Conservation (phyloP, 2,888 invertebrate genomes). For the Nemotelus pantherinus region DNA sequence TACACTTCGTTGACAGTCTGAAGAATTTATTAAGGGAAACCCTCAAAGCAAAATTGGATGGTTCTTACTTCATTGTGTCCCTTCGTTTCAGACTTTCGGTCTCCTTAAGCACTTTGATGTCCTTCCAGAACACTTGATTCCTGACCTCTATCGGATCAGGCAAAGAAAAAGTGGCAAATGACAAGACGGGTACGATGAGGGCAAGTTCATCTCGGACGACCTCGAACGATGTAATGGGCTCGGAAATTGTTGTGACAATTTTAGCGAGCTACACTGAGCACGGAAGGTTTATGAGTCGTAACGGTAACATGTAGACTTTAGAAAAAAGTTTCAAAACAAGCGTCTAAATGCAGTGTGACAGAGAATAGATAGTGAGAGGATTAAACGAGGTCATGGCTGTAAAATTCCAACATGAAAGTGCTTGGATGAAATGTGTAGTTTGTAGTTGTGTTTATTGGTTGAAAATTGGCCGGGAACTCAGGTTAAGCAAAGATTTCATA, state of each 20-base stretch:
- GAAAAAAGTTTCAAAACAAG: too few species aligned
- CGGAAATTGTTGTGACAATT: conserved; percentile 11
- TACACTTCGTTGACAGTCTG: conserved; percentile 17
- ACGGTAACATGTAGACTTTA: too few species aligned
- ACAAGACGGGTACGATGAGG: not conserved
- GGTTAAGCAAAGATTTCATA: too few species aligned
- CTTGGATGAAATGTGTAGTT: too few species aligned
- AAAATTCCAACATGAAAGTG: too few species aligned
- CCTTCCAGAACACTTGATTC: not conserved
- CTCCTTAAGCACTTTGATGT: too few species aligned
- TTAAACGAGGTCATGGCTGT: too few species aligned
- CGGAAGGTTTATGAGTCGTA: too few species aligned
- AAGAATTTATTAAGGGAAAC: conserved; percentile 38
- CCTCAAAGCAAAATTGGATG: not conserved
- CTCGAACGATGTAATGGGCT: not conserved
- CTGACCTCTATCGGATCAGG: not conserved
- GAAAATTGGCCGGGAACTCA: too few species aligned
- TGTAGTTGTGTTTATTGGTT: too few species aligned
- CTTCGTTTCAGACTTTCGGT: not conserved
- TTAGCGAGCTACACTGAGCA: not conserved
- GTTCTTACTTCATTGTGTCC: conserved; percentile 13
- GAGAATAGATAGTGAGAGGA: too few species aligned
- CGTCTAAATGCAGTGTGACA: too few species aligned
- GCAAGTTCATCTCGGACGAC: not conserved
- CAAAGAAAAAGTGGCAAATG: not conserved